These are phyloP conservation scores for Dryobota labecula DNA, from an alignment of 2,888 invertebrate species.

Conservation along the genomic window DNA sequence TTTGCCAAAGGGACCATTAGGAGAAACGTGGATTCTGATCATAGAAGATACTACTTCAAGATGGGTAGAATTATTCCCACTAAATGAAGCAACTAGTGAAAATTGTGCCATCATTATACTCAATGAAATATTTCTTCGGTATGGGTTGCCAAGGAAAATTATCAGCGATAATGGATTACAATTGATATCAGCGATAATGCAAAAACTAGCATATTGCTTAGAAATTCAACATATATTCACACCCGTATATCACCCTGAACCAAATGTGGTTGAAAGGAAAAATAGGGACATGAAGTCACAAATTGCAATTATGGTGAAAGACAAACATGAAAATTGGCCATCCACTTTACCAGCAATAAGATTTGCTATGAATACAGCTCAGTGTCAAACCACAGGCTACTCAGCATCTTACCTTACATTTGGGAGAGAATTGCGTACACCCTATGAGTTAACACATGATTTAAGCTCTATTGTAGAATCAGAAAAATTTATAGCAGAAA, in stretches of 20 bases:
- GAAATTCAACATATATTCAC: constrained; percentile 3
- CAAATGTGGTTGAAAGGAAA: constrained; percentile 12
- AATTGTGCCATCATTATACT: neutral
- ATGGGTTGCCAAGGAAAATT: constrained; percentile 10
- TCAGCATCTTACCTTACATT: constrained; percentile 18
- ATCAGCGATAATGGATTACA: constrained; percentile 6
- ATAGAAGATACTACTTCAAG: neutral
- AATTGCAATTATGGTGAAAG: constrained; percentile 18
- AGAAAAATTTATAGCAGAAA: neutral
- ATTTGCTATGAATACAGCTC: constrained; percentile 11
- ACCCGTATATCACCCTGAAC: neutral
- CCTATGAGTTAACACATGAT: constrained; percentile 3
- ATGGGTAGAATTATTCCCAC: neutral
- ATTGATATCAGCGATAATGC: constrained; percentile 7
- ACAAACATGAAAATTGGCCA: neutral
- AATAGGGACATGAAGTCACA: constrained; percentile 14
- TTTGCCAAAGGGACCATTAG: neutral
- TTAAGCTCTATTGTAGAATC: constrained; percentile 8
- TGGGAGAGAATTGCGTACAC: constrained; percentile 3
- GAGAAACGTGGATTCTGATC: neutral
- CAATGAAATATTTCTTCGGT: neutral
- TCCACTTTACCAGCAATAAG: constrained; percentile 8
- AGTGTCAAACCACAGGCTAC: constrained; percentile 11
- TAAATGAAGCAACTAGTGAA: neutral
- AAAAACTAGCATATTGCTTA: constrained; percentile 4